These are phyloP conservation scores for Tragopan temminckii DNA, from an alignment of 2,797 vertebrate genomes.

Conservation along the genomic window DNA sequence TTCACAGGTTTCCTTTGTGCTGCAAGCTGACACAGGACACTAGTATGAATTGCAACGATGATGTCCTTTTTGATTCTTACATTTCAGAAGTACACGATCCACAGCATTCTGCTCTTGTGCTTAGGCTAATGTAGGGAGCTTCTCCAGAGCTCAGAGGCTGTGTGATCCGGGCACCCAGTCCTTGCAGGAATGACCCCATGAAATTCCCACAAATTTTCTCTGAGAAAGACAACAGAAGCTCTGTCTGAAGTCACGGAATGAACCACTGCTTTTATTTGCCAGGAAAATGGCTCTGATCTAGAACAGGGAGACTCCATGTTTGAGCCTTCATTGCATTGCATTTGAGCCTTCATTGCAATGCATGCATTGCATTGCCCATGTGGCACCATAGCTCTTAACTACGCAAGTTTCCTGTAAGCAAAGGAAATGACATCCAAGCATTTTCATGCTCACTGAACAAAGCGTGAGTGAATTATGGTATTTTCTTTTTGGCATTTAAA, in stretches of 20 bases:
- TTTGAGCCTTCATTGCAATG: not conserved
- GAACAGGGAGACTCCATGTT: not conserved
- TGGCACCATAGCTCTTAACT: not conserved
- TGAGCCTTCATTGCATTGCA: not conserved
- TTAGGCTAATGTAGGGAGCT: not conserved
- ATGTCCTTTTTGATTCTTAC: not conserved
- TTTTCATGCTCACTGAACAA: not conserved
- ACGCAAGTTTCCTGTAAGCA: not conserved
- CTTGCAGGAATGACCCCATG: not conserved
- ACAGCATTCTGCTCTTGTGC: not conserved
- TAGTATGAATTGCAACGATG: not conserved
- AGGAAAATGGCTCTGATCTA: not conserved
- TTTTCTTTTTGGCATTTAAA: not conserved
- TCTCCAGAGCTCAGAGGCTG: not conserved
- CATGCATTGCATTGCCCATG: too few relatives aligned
- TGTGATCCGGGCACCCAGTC: not conserved
- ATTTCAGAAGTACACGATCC: not conserved
- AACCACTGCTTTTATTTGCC: not conserved
- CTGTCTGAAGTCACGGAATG: not conserved
- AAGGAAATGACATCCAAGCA: not conserved
- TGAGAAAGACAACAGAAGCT: not conserved
- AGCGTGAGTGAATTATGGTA: not conserved
- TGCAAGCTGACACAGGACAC: not conserved
- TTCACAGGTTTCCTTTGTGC: conserved; percentile 1
- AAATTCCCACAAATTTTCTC: not conserved